Percentiles rank a stretch among this genome's conserved stretches.
Conservation (phyloP, 2,113 vertebrate species). For the Arvicanthis niloticus region DNA sequence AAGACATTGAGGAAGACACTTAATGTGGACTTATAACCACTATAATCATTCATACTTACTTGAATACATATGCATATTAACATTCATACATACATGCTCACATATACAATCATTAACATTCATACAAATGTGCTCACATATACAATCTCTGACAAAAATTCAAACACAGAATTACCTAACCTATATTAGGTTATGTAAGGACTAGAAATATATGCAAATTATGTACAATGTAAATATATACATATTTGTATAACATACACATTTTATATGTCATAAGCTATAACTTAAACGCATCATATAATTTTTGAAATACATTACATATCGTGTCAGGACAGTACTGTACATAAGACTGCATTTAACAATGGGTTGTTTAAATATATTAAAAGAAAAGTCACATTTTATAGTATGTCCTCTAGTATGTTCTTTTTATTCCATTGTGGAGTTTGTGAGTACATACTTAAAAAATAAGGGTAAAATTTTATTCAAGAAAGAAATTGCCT, state of each 20-base stretch:
- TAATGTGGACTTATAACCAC: background rate
- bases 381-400: background rate
- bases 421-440: constrained; percentile 21
- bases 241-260: background rate
- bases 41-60: no score
- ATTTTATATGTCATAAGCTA: background rate
- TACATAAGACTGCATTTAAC: background rate
- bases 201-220: background rate
- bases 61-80: background rate
- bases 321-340: background rate
- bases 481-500: constrained; percentile 2
- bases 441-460: background rate
- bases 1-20: background rate
- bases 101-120: background rate
- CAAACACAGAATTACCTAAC: background rate
- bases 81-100: background rate
- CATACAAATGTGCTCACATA: background rate
- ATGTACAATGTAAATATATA: background rate
- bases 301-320: no score
- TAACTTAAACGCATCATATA: no score
- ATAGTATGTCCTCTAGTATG: background rate
- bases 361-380: background rate
- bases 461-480: constrained; percentile 16
- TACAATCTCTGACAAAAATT: background rate
- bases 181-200: background rate